Evolutionary conservation across 2,888 invertebrate genomes (phyloP), one percentile per base, ranked within the genome.

Genomic region (Eledona agricola): DNA sequence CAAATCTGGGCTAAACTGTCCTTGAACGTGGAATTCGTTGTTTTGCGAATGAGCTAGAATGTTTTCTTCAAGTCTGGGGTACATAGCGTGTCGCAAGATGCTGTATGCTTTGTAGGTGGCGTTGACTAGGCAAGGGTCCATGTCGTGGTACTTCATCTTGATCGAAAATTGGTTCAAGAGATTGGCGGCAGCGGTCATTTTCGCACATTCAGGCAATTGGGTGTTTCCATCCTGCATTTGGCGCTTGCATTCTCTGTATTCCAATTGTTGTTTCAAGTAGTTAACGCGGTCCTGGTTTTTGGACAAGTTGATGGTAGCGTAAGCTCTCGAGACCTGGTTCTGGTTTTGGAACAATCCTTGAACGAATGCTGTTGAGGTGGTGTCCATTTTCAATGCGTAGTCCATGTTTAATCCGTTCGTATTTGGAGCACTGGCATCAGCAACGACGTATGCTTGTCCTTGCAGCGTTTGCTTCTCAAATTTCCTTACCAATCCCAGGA

Each of bases 171-270:
- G 72, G 63, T 88, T 82, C 34, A 83, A 75, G 20, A 80, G 72
- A 57, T 81, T 80, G 2, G 84, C 82, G 38, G 38, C 40, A 11
- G 78, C 67, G 3, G 81, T 81, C 64, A 82, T 78, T 55, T 82
- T 78, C 49, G 81, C 79, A 69, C 87, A 87, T 47, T 80, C 79
- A 1, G 77, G 72, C 47, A 83, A 78, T 67, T 82, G 81, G 55
- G 79, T 74, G 69, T 86, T 81, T 16, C 82, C 82, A 38, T 78
- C 64, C 51, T 77, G 69, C 66, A 81, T 82, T 64, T 84, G 78
- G 49, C 78, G 66, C 26, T 75, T 62, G 67, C 83, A 84, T 63
- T 79, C 72, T 43, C 80, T 76, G 46, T 79, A 79, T 38, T 75
- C 62, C 1, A 77, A 77, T 31, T 73, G 72, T 17, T 78, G 71